These are phyloP conservation scores for Emydoidea blandingii DNA, from an alignment of 2,797 vertebrate genomes.

Conservation along the genomic window DNA sequence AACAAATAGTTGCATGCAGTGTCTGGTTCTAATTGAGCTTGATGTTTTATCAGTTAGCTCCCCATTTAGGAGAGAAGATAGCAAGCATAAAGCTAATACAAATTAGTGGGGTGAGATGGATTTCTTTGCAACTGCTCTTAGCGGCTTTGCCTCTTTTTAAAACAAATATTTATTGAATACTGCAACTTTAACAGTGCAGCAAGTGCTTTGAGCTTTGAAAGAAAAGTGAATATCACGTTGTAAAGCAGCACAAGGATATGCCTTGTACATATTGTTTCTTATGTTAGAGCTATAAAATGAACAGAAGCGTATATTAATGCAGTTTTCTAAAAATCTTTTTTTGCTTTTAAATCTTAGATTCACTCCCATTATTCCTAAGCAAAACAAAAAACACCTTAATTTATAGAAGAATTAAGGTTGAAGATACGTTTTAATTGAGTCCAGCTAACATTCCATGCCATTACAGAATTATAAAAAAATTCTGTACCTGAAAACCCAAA, in stretches of 20 bases:
- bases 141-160: not conserved
- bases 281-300: not conserved
- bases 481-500: not conserved
- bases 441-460: not conserved
- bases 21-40: constrained; percentile 40
- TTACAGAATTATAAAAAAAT: accelerated
- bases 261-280: not conserved
- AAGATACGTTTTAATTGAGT: accelerated
- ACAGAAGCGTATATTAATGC: not conserved
- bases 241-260: not conserved
- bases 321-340: not conserved
- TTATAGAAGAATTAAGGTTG: not conserved
- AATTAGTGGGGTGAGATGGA: constrained; percentile 26
- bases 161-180: constrained; percentile 3
- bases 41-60: constrained; percentile 44
- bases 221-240: not conserved
- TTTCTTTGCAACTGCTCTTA: constrained; percentile 36
- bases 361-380: not conserved
- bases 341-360: constrained; percentile 22
- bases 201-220: not conserved
- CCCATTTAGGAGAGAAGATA: constrained; percentile 32
- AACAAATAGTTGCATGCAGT: constrained; percentile 21
- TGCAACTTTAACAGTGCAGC: not conserved
- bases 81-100: constrained; percentile 35
- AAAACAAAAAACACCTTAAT: not conserved